Conservation (phyloP, 2,797 vertebrate species). For the Prionace glauca region DNA sequence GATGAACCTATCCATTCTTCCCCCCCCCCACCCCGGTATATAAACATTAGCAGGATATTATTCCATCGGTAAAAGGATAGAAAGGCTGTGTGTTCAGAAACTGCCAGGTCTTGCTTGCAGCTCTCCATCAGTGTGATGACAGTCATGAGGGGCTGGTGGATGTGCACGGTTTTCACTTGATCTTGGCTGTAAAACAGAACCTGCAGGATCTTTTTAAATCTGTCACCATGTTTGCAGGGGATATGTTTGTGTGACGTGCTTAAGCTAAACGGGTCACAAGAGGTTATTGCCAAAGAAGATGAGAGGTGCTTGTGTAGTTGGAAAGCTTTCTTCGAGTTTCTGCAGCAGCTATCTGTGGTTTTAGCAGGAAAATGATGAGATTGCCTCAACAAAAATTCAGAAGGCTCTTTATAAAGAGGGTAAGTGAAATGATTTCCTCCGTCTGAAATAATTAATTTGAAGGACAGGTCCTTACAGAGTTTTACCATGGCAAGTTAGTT, state of each 20-base stretch:
- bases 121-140: slow-evolving; percentile 3
- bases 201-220: slow-evolving; percentile 28
- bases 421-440: background rate
- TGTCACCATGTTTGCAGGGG: background rate
- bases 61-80: background rate
- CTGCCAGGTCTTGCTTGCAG: background rate
- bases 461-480: background rate
- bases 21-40: background rate
- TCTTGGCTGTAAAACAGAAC: background rate
- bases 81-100: background rate
- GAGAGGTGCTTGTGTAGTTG: slow-evolving; percentile 26
- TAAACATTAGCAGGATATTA: background rate
- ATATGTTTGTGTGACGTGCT: slow-evolving; percentile 27
- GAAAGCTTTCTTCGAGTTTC: slow-evolving; percentile 25
- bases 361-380: slow-evolving; percentile 32
- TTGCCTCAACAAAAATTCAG: slow-evolving; percentile 28
- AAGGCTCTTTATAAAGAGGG: slow-evolving; percentile 36
- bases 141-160: background rate
- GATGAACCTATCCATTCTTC: background rate
- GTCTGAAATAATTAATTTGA: background rate
- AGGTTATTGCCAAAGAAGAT: slow-evolving; percentile 27
- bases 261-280: slow-evolving; percentile 30
- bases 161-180: slow-evolving; percentile 7
- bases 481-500: background rate
- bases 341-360: slow-evolving; percentile 11